Percentiles rank a stretch among this genome's conserved stretches.
phyloP scores from a whole-genome alignment of 2,888 invertebrate species.

The Augiades crinisus region DNA sequence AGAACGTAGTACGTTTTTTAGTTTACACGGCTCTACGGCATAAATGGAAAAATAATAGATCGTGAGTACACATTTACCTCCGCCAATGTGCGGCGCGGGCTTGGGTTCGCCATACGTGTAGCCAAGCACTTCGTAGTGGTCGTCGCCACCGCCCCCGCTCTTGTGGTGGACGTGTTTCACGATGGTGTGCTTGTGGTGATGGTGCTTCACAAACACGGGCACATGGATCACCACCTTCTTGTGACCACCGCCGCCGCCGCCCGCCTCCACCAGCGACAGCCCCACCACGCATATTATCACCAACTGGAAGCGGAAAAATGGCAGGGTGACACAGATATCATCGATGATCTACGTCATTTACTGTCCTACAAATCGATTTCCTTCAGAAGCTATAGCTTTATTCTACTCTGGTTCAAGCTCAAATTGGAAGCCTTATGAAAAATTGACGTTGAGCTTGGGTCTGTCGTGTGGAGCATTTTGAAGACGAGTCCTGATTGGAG shows the following conservation, averaged over 20 bases:
- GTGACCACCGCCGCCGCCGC: conserved; percentile 79
- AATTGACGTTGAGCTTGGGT: too few relatives aligned
- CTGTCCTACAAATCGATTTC: too few relatives aligned
- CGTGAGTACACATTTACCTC: too few relatives aligned
- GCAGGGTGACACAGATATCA: neutral
- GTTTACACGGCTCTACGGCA: too few relatives aligned
- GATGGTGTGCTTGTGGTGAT: conserved; percentile 89
- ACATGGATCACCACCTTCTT: conserved; percentile 90
- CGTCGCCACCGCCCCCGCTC: conserved; percentile 79
- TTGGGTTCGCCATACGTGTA: conserved; percentile 85
- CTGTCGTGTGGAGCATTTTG: too few relatives aligned
- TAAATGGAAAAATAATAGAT: too few relatives aligned
- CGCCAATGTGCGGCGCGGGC: conserved; percentile 69
- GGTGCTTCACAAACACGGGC: conserved; percentile 87
- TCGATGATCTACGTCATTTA: too few relatives aligned
- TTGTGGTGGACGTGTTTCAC: conserved; percentile 87
- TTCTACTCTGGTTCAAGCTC: too few relatives aligned
- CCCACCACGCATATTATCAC: conserved; percentile 60
- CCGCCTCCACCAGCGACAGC: conserved; percentile 59
- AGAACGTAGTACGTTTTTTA: too few relatives aligned
- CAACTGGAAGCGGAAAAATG: conserved; percentile 44
- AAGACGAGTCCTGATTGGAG: too few relatives aligned
- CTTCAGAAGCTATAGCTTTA: too few relatives aligned
- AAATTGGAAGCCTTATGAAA: too few relatives aligned
- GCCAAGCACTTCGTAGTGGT: conserved; percentile 85